Conservation (phyloP, 2,888 invertebrate species). For the Neelides folsomi region DNA sequence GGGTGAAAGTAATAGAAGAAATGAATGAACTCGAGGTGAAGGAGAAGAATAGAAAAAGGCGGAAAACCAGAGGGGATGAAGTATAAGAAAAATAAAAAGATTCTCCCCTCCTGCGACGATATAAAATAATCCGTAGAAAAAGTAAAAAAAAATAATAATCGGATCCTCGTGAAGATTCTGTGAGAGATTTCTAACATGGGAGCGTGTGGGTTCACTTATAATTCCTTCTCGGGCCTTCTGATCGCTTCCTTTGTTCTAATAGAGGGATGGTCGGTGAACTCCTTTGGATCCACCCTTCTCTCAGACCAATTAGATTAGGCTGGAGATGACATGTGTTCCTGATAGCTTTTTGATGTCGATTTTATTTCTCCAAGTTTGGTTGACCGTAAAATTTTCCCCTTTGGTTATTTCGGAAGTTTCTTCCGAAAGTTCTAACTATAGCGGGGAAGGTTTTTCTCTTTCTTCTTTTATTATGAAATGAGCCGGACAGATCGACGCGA, state of each 20-base stretch:
- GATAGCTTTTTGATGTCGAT: conserved; percentile 31
- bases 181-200: background rate
- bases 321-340: conserved; percentile 30
- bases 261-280: conserved; percentile 1
- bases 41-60: background rate
- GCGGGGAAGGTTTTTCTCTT: background rate
- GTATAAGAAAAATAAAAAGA: background rate
- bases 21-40: background rate
- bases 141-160: conserved; percentile 1
- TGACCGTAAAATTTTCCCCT: conserved; percentile 25
- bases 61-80: conserved; percentile 6
- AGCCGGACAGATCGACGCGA: background rate
- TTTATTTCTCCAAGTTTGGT: conserved; percentile 26
- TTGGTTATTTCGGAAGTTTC: conserved; percentile 7
- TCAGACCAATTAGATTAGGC: conserved; percentile 26
- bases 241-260: conserved; percentile 8
- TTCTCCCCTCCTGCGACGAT: too few species aligned
- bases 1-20: conserved; percentile 5
- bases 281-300: background rate
- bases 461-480: background rate
- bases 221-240: background rate
- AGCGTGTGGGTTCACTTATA: background rate
- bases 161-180: conserved; percentile 2
- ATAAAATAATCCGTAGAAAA: too few species aligned
- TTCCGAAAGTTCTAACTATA: background rate